Conservation (phyloP, 2,113 vertebrate species). For the Potamarius usumacintae region DNA sequence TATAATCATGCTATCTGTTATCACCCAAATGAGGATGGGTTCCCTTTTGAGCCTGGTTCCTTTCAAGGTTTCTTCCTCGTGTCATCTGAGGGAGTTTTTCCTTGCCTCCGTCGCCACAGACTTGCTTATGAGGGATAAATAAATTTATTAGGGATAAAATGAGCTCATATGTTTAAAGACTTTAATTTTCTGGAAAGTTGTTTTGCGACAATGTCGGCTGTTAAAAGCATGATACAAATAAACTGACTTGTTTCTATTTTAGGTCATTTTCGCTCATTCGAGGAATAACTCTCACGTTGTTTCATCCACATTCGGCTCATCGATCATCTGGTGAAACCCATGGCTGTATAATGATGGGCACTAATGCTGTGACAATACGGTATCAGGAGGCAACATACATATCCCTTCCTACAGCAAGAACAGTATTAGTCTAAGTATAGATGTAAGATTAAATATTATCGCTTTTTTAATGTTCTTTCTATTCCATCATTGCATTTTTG, state of each 20-base stretch:
- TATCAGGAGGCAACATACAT: not conserved
- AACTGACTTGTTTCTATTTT: not conserved
- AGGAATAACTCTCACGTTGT: not conserved
- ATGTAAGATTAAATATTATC: not conserved
- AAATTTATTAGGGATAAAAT: too few relatives aligned
- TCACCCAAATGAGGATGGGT: too few relatives aligned
- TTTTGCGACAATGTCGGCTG: too few relatives aligned
- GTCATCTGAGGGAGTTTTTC: too few relatives aligned
- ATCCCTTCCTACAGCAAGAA: not conserved
- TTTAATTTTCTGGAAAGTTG: too few relatives aligned
- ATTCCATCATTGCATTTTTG: not conserved
- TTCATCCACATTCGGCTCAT: not conserved
- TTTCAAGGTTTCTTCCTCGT: too few relatives aligned
- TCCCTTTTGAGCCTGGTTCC: too few relatives aligned
- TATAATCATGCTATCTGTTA: too few relatives aligned
- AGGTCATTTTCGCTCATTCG: not conserved
- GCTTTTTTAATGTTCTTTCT: not conserved
- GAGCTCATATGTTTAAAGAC: too few relatives aligned
- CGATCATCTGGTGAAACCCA: not conserved
- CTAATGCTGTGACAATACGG: not conserved
- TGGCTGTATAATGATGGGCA: not conserved
- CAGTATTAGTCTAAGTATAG: not conserved
- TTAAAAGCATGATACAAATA: too few relatives aligned
- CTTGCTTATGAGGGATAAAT: too few relatives aligned
- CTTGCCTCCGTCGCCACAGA: too few relatives aligned